Conservation (phyloP, 2,888 invertebrate species). For the Chrysolina haemoptera region DNA sequence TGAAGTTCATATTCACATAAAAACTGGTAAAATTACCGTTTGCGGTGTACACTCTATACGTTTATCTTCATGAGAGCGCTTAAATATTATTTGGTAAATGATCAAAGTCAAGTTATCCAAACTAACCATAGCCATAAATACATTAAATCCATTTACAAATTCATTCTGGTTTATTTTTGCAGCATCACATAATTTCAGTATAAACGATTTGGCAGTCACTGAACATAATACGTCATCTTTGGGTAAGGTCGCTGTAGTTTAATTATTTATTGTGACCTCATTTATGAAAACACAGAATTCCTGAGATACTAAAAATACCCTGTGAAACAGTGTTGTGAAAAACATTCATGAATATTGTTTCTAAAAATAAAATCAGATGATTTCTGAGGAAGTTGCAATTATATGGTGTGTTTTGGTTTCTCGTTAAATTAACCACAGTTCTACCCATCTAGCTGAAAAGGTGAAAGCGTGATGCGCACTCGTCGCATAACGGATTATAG, state of each 20-base stretch:
- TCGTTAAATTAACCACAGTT: too few species aligned
- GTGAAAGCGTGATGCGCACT: too few species aligned
- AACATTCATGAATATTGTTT: background rate
- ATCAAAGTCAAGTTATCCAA: background rate
- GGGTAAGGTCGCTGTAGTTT: constrained; percentile 33
- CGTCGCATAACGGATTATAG: too few species aligned
- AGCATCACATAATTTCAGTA: background rate
- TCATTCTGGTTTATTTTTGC: background rate
- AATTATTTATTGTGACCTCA: constrained; percentile 37
- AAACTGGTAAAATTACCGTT: too few species aligned
- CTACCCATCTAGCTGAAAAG: too few species aligned
- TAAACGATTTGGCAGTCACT: constrained; percentile 15
- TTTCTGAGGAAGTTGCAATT: background rate
- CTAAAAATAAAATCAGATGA: background rate
- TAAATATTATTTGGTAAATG: background rate
- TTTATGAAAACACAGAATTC: constrained; percentile 31
- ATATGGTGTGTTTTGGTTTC: too few species aligned
- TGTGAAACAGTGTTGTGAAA: constrained; percentile 28
- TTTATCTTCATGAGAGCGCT: background rate
- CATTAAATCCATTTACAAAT: background rate
- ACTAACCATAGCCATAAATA: too few species aligned
- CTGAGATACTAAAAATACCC: constrained; percentile 29
- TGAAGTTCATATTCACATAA: too few species aligned
- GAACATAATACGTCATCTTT: constrained; percentile 30
- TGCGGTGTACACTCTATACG: background rate